Base-by-base conservation (phyloP, 2,113 vertebrate genomes). In the Hystrix brachyura region DNA sequence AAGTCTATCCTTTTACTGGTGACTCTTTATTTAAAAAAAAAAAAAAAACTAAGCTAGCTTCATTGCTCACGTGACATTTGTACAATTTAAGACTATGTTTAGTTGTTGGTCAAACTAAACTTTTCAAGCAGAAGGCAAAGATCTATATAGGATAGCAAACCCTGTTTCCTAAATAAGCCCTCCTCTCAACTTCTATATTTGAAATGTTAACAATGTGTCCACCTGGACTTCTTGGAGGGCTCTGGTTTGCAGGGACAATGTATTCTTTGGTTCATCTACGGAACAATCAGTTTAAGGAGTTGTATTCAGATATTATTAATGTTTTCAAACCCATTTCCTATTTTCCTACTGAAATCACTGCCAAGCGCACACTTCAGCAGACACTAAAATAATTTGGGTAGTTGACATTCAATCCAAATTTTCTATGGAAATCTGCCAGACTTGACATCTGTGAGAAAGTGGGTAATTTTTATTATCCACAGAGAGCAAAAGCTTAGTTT, bases 371-470 rank as follows among this genome's bases (percentile, higher is more conserved):
- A 98, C 98, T 98, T 98, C 98, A 98, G 98, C 97, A 99, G 98
- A 98, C 98, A 99, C 98, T 98, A 98, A 98, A 99, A 98, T 99
- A 98, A 98, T 99, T 98, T 98, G 98, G 98, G 98, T 98, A 98
- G 98, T 98, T 99, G 98, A 98, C 98, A 98, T 97, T 98, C 98
- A 97, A 98, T 99, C 98, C 99, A 99, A 99, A 99, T 98, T 99
- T 98, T 98, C 98, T 96, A 97, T 99, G 99, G 99, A 98, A 98
- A 98, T 98, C 97, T 98, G 98, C 99, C 99, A 99, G 98, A 98
- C 98, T 98, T 48, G 98, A 99, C 99, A 99, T 99, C 99, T 99
- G 99, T 98, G 98, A 98, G 98, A 98, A 99, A 98, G 98, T 98
- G 98, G 98, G 98, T 98, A 98, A 98, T 98, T 99, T 99, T 98